Base-by-base conservation (phyloP, 2,113 vertebrate species). In the Phylloscopus trochiloides region DNA sequence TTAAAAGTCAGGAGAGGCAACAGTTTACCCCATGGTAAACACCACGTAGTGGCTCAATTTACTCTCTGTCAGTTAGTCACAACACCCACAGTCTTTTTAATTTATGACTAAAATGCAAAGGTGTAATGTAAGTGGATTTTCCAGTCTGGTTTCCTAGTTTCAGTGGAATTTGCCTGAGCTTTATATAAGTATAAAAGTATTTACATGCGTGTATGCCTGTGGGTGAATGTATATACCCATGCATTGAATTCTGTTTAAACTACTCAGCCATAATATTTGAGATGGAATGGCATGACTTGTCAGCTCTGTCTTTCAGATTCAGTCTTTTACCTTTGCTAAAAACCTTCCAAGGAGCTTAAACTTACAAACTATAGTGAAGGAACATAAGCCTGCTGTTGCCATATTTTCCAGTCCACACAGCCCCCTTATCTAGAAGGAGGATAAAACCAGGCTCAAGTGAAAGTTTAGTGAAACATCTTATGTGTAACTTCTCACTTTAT, bases 1-100 rank as follows among this genome's bases (percentile, higher is more conserved):
- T 84, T 90, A 85, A 94, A 92, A 96, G 67, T 57, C 36, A 72
- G 55, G 72, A 84, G 57, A 89, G 86, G 80, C 48, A 89, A 68
- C 9, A 72, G 48, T 91, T 91, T 84, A 63, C n/a, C n/a, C 83
- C n/a, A 36, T 57, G 48, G 45, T 40, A 83, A 92, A 71, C 57
- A 74, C 13, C 25, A 52, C 0, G 3, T 43, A 67, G 47, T 74
- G 34, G 47, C 59, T 92, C 16, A 74, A 9, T 91, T 92, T 89
- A 72, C 36, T 2, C 3, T 72, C 78, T 86, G 24, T 47, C 40
- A 48, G 57, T 70, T 80, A 94, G 83, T 94, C 88, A 90, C 48
- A 92, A 82, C n/a, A 72, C 61, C 42, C 52, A 48, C 29, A 24
- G n/a, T 34, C 57, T 83, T 50, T 71, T 91, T 84, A 72, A 84